These are phyloP conservation scores for Xanthorhoe spadicearia DNA, from an alignment of 2,888 invertebrate species.

Conservation along the genomic window DNA sequence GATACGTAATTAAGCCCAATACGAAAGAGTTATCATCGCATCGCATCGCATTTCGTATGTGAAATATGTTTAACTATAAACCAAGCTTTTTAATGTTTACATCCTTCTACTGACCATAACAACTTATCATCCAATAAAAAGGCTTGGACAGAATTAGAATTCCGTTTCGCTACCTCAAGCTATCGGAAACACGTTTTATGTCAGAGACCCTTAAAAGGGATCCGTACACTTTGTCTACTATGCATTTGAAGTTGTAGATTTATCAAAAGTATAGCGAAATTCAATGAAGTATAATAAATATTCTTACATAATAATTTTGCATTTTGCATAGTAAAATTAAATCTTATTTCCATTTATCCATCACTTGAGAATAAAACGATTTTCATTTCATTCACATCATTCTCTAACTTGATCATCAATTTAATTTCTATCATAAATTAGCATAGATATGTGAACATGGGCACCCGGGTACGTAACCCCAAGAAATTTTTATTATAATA, in stretches of 20 bases:
- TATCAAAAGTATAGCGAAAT: no score
- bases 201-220: constrained; percentile 50
- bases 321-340: no score
- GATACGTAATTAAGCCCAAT: no score
- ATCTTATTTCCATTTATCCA: no score
- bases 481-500: constrained; percentile 75
- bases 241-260: not conserved
- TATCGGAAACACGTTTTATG: constrained; percentile 40
- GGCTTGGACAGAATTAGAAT: constrained; percentile 26
- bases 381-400: no score
- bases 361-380: no score
- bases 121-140: constrained; percentile 31
- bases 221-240: not conserved
- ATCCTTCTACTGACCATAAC: constrained; percentile 11
- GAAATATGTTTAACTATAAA: no score
- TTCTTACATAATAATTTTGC: no score
- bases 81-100: not conserved
- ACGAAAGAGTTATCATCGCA: no score
- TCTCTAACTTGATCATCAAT: not conserved
- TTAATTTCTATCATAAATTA: not conserved
- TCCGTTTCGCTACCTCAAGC: constrained; percentile 18
- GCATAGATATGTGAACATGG: not conserved
- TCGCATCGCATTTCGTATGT: no score
- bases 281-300: no score
- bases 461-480: constrained; percentile 45